Conservation (phyloP, 37 sponge, comb jelly and placozoan genomes). For the Aplysina aerophoba region DNA sequence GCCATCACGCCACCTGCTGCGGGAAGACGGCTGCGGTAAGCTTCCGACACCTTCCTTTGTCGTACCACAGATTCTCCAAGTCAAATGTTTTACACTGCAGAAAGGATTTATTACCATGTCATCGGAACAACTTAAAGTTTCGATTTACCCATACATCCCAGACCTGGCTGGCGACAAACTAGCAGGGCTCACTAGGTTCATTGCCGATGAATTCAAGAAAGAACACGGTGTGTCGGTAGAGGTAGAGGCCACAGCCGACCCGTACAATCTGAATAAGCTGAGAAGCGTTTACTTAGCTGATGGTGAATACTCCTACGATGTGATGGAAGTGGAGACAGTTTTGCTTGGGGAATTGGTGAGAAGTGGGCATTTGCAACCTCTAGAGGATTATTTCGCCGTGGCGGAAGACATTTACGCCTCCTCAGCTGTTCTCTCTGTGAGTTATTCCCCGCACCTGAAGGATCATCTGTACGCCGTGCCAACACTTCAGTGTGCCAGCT, state of each 20-base stretch:
- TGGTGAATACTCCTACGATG: slow-evolving; percentile 24
- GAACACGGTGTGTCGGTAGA: neutral
- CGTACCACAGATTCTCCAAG: no score
- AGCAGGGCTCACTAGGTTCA: neutral
- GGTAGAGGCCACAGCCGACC: neutral
- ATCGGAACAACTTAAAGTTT: slow-evolving; percentile 28
- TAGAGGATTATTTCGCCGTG: slow-evolving; percentile 3
- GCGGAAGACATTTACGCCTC: neutral
- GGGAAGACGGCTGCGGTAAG: no score
- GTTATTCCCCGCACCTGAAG: neutral
- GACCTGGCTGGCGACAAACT: slow-evolving; percentile 40
- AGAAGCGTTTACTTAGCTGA: neutral
- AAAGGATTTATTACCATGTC: no score
- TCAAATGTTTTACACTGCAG: no score
- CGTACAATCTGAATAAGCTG: neutral
- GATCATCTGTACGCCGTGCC: slow-evolving; percentile 40
- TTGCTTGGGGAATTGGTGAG: slow-evolving; percentile 35
- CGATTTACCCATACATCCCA: slow-evolving; percentile 42
- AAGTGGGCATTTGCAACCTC: neutral
- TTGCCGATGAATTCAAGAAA: slow-evolving; percentile 11
- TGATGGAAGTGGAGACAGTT: slow-evolving; percentile 50
- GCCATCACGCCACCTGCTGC: no score
- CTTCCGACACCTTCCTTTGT: no score
- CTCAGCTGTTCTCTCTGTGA: slow-evolving; percentile 35
- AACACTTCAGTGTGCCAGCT: slow-evolving; percentile 44